Conservation (phyloP, 2,113 vertebrate genomes). For the Corythornis madagascariensis region DNA sequence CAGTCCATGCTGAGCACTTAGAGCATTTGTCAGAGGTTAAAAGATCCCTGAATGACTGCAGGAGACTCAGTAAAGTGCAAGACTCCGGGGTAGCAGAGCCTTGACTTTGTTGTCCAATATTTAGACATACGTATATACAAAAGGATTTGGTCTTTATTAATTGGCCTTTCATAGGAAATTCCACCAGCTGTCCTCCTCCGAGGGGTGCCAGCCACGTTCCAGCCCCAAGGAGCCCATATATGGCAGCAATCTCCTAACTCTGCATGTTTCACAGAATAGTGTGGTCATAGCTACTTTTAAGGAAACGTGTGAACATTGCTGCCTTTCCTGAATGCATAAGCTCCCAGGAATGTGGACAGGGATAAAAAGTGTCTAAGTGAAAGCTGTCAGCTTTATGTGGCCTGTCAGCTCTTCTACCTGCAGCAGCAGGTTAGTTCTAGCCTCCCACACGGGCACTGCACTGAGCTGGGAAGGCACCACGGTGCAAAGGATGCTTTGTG, state of each 20-base stretch:
- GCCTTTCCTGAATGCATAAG: not conserved
- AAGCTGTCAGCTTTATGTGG: not conserved
- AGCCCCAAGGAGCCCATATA: constrained; percentile 54
- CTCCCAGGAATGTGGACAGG: constrained; percentile 13
- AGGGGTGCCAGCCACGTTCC: constrained; percentile 16
- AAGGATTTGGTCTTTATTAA: constrained; percentile 32
- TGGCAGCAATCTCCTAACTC: constrained; percentile 31
- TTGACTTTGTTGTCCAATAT: constrained; percentile 6
- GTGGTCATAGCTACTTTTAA: constrained; percentile 44
- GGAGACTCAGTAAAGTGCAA: not conserved
- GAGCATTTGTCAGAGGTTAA: not conserved
- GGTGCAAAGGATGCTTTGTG: not conserved
- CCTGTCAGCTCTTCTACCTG: not conserved
- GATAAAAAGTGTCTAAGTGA: not conserved
- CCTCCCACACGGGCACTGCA: rapidly evolving
- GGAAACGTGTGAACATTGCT: constrained; percentile 9
- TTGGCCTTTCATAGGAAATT: constrained; percentile 48
- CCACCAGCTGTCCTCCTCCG: not conserved
- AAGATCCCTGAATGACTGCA: not conserved
- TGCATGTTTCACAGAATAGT: not conserved
- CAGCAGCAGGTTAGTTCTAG: not conserved
- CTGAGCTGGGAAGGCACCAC: not conserved
- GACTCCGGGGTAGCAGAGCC: not conserved
- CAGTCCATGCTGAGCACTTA: not conserved
- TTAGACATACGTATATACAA: constrained; percentile 38